Evolutionary conservation across 2,113 vertebrate species (phyloP).

Genomic region (Dipodomys merriami): DNA sequence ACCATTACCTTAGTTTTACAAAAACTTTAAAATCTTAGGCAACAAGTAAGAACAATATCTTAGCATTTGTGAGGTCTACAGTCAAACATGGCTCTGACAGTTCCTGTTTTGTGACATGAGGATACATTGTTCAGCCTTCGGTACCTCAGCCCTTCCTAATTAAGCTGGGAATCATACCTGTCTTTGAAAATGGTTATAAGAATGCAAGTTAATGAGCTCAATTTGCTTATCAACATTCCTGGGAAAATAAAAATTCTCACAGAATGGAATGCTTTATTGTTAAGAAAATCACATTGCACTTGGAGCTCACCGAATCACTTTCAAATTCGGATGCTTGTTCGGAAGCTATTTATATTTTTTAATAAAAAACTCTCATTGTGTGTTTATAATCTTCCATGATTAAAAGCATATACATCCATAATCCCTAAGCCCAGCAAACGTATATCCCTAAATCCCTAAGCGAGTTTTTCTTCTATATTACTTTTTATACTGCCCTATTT

Average conservation of each 20-base stretch:
- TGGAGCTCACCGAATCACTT: constrained; percentile 6
- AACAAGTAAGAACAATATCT: neutral
- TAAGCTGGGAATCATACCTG: neutral
- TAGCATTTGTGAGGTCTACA: neutral
- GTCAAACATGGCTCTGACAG: neutral
- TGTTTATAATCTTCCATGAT: constrained; percentile 76
- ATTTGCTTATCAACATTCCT: constrained; percentile 19
- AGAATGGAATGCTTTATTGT: neutral
- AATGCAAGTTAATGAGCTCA: constrained; percentile 51
- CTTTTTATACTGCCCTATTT: constrained; percentile 66
- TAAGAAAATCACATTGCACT: constrained; percentile 59
- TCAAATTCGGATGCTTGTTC: constrained; percentile 53
- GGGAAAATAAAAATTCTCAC: constrained; percentile 49
- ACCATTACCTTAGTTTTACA: neutral
- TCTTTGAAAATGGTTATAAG: constrained; percentile 44
- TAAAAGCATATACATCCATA: constrained; percentile 73
- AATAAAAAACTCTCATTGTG: constrained; percentile 68
- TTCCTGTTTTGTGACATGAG: neutral
- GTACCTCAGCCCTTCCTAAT: constrained; percentile 31
- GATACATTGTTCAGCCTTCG: neutral
- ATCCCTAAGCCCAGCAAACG: constrained; percentile 49
- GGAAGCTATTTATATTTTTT: constrained; percentile 71
- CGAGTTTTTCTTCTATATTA: constrained; percentile 66
- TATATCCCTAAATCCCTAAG: constrained; percentile 66
- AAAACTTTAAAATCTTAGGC: neutral